phyloP scores from a whole-genome alignment of 2,113 vertebrate genomes.

The Muscicapa adusta region DNA sequence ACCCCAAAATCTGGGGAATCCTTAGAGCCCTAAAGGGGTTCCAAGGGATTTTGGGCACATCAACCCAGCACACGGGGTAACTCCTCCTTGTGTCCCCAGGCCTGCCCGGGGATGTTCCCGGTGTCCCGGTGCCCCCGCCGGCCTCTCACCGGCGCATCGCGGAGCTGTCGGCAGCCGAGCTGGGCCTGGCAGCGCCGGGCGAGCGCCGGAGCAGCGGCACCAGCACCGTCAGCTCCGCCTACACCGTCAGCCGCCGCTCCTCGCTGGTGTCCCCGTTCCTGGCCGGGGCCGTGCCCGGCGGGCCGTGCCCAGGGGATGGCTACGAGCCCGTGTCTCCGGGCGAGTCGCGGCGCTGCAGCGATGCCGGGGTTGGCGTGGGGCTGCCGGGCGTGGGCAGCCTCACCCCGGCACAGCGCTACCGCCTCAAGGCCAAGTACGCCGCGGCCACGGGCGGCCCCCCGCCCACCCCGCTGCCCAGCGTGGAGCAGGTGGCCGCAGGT shows the following conservation, averaged over 20 bases:
- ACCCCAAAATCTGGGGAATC: background rate
- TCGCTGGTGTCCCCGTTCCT: constrained; percentile 86
- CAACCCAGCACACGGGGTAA: background rate
- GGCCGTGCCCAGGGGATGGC: constrained; percentile 42
- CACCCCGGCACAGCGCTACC: constrained; percentile 88
- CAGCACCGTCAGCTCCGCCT: constrained; percentile 92
- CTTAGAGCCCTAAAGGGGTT: background rate
- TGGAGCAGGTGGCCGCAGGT: constrained; percentile 58
- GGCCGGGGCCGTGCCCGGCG: constrained; percentile 73
- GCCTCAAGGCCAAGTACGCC: constrained; percentile 89
- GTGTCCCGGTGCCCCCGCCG: constrained; percentile 66
- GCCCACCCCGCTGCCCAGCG: constrained; percentile 79
- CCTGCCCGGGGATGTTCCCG: constrained; percentile 65
- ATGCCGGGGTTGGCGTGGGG: constrained; percentile 53
- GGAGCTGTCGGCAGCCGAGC: constrained; percentile 76
- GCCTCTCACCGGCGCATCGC: constrained; percentile 78
- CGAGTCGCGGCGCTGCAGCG: constrained; percentile 65
- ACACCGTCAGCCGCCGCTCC: constrained; percentile 91
- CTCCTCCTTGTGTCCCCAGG: constrained; percentile 20
- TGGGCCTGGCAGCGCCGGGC: constrained; percentile 21
- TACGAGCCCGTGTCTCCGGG: constrained; percentile 77
- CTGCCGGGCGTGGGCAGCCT: constrained; percentile 82
- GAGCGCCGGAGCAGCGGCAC: constrained; percentile 89
- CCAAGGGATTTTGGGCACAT: background rate
- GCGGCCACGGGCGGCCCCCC: constrained; percentile 87